Evolutionary conservation across 1,140 invertebrate species (phyloP), one percentile per base, ranked within the genome.

Genomic region (Heterodera schachtii): DNA sequence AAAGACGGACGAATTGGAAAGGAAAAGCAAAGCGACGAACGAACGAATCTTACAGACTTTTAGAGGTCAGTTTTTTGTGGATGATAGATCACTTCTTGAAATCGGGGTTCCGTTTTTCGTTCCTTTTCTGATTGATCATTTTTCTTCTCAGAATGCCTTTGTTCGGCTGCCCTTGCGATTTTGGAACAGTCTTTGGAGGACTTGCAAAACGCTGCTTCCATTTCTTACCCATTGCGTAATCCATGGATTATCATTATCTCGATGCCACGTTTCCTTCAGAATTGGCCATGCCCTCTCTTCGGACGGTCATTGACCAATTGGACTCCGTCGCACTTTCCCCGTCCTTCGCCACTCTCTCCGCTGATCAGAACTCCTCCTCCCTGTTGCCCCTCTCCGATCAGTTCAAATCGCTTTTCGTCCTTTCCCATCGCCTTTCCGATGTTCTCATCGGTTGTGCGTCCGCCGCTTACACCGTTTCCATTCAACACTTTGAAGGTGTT

Each of bases 121-220:
- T 4, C 49, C 6, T 8, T 52, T 52, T 52, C 49, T 52, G 31
- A 31, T 52, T 52, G 8, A 52, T 52, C 13, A 13, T 60, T 71
- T 31, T 71, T 41, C 44, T 1, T 71, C 85, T 88, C 93, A 94
- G 75, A 76, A 89, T 93, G 93, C 88, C 90, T 66, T 86, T 88
- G 84, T 90, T 11, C 81, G 90, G 73, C 90, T 91, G 78, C 90
- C 88, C 31, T 84, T 91, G 19, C 90, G 88, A 79, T 89, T 87
- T 80, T 90, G 92, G 69, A 90, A 87, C 81, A 83, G 74, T 13
- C 83, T 89, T 4, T 91, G 90, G 87, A 89, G 13, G 90, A 88
- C 47, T 82, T 86, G 64, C 84, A 87, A 57, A 87, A 89, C 79
- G 82, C 84, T 49, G 84, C 84, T 41, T 86, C 87, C 3, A 86